These are phyloP conservation scores for Pollicipes pollicipes DNA, from an alignment of 1,140 invertebrate species.

Conservation along the genomic window DNA sequence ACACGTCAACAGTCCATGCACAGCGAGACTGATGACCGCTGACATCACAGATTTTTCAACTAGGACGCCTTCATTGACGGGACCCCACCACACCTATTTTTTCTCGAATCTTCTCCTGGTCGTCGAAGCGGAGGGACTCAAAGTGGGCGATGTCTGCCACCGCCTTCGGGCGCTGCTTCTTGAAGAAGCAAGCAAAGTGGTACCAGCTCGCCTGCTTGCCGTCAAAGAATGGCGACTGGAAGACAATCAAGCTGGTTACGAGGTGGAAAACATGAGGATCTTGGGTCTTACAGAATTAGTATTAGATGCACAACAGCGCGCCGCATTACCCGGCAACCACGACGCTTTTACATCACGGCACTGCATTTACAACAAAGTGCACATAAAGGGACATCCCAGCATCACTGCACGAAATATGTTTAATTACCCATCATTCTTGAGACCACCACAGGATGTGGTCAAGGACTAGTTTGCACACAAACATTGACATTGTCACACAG, in stretches of 20 bases:
- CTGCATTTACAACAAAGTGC: slow-evolving; percentile 10
- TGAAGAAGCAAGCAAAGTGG: slow-evolving; percentile 76
- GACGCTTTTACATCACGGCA: slow-evolving; percentile 8
- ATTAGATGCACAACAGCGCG: too few relatives aligned
- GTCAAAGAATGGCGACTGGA: slow-evolving; percentile 74
- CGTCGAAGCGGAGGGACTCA: slow-evolving; percentile 61
- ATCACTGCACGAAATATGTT: not conserved
- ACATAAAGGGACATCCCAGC: too few relatives aligned
- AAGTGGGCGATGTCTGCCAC: slow-evolving; percentile 66
- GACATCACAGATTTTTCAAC: too few relatives aligned
- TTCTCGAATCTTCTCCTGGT: slow-evolving; percentile 64
- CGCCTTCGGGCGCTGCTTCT: slow-evolving; percentile 50
- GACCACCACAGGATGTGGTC: not conserved
- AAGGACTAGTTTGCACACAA: slow-evolving; percentile 3
- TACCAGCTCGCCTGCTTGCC: slow-evolving; percentile 78
- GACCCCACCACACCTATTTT: slow-evolving; percentile 39
- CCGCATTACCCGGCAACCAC: not conserved
- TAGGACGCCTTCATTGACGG: too few relatives aligned
- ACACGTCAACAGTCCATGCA: too few relatives aligned
- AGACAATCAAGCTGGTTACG: slow-evolving; percentile 18
- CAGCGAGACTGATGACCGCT: too few relatives aligned
- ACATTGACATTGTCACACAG: slow-evolving; percentile 6
- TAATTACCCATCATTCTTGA: slow-evolving; percentile 1
- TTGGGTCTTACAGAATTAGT: too few relatives aligned
- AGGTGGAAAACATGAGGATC: too few relatives aligned